Conservation (phyloP, 2,797 vertebrate species). For the Mastacembelus armatus region DNA sequence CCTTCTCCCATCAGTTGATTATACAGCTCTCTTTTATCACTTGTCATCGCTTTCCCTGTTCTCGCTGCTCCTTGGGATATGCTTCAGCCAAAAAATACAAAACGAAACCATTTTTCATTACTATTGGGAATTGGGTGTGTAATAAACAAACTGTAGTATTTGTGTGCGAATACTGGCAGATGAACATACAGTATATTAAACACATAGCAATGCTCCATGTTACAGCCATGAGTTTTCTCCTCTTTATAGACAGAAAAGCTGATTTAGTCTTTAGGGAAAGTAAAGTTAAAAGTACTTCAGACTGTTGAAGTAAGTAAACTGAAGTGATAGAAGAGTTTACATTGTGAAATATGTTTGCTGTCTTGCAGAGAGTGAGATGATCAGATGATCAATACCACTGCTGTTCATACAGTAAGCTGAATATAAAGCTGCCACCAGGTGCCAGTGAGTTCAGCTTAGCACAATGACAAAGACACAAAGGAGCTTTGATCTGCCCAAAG, state of each 20-base stretch:
- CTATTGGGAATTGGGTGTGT: slow-evolving; percentile 37
- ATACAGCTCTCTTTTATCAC: slow-evolving; percentile 52
- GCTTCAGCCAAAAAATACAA: slow-evolving; percentile 41
- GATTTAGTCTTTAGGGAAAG: slow-evolving; percentile 11
- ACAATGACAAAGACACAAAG: too few relatives aligned
- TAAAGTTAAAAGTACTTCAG: background rate
- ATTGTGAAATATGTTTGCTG: too few relatives aligned
- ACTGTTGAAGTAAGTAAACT: too few relatives aligned
- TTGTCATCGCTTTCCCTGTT: slow-evolving; percentile 52
- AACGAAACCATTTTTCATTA: slow-evolving; percentile 62
- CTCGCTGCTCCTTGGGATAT: slow-evolving; percentile 28
- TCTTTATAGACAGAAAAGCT: slow-evolving; percentile 16
- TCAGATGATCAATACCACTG: background rate
- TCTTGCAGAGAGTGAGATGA: background rate
- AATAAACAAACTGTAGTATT: slow-evolving; percentile 40
- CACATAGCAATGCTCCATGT: background rate
- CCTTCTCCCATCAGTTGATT: slow-evolving; percentile 36
- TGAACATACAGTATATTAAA: slow-evolving; percentile 43
- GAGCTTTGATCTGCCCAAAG: too few relatives aligned
- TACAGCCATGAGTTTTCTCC: slow-evolving; percentile 2
- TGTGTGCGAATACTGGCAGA: slow-evolving; percentile 38
- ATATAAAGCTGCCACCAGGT: too few relatives aligned
- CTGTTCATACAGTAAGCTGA: too few relatives aligned
- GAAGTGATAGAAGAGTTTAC: too few relatives aligned
- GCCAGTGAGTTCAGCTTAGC: too few relatives aligned